These are phyloP conservation scores for Homarus americanus DNA, from an alignment of 1,140 invertebrate species.

Conservation along the genomic window DNA sequence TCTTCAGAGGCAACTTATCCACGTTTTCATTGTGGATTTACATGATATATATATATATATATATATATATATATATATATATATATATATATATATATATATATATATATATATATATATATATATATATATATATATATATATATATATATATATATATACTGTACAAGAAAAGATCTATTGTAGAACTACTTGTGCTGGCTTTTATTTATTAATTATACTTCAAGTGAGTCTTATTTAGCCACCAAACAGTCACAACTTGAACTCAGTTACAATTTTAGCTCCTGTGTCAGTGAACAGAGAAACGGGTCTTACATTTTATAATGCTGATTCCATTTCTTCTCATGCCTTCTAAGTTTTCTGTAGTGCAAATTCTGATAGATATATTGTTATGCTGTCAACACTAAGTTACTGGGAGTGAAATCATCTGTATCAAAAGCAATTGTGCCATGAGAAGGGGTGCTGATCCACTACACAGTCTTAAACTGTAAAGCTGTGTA, in stretches of 20 bases:
- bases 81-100: too few relatives aligned
- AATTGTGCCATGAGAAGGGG: slow-evolving; percentile 17
- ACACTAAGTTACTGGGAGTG: not conserved
- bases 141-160: too few relatives aligned
- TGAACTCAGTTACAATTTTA: not conserved
- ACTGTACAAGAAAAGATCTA: not conserved
- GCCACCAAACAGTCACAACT: slow-evolving; percentile 23
- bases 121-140: too few relatives aligned
- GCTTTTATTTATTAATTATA: not conserved
- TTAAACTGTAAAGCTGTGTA: not conserved
- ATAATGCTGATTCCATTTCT: slow-evolving; percentile 27
- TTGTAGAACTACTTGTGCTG: not conserved
- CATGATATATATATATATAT: too few relatives aligned
- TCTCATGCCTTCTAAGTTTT: not conserved
- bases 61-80: too few relatives aligned
- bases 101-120: too few relatives aligned
- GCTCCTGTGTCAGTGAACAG: slow-evolving; percentile 4
- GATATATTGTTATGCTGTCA: not conserved
- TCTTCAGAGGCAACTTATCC: too few relatives aligned
- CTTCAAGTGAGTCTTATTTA: not conserved
- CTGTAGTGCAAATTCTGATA: not conserved
- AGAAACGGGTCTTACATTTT: slow-evolving; percentile 23
- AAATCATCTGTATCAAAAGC: slow-evolving; percentile 2
- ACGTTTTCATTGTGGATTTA: too few relatives aligned
- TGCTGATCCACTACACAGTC: not conserved